Conservation (phyloP, 2,797 vertebrate species). For the Phoebastria nigripes region DNA sequence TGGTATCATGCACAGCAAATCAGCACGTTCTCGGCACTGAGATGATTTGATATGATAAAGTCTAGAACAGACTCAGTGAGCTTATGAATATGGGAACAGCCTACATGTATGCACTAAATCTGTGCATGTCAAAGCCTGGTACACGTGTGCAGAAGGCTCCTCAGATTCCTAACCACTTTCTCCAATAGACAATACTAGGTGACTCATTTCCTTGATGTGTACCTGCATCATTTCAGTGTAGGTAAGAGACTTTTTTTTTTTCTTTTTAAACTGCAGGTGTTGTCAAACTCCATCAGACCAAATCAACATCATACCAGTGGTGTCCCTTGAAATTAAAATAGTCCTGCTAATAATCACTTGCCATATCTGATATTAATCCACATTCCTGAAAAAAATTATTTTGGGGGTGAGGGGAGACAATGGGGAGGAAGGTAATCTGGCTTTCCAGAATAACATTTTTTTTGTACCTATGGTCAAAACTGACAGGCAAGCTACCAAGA, state of each 20-base stretch:
- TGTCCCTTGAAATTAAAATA: not conserved
- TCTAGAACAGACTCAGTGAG: not conserved
- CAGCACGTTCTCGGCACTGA: not conserved
- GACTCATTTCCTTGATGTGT: not conserved
- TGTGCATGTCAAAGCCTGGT: not conserved
- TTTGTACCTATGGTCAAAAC: not conserved
- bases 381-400: not conserved
- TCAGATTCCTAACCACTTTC: not conserved
- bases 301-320: not conserved
- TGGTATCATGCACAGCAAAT: not conserved
- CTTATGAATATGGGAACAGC: not conserved
- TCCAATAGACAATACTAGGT: not conserved
- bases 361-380: not conserved
- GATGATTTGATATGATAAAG: not conserved
- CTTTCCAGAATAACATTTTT: not conserved
- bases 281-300: not conserved
- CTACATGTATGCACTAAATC: not conserved
- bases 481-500: not conserved
- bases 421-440: not conserved
- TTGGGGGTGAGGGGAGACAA: accelerated
- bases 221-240: not conserved
- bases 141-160: not conserved
- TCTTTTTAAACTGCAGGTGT: not conserved
- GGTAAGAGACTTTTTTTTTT: not conserved
- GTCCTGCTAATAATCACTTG: not conserved